Evolutionary conservation across 1,140 invertebrate genomes (phyloP).

Genomic region (Tyrophagus putrescentiae): DNA sequence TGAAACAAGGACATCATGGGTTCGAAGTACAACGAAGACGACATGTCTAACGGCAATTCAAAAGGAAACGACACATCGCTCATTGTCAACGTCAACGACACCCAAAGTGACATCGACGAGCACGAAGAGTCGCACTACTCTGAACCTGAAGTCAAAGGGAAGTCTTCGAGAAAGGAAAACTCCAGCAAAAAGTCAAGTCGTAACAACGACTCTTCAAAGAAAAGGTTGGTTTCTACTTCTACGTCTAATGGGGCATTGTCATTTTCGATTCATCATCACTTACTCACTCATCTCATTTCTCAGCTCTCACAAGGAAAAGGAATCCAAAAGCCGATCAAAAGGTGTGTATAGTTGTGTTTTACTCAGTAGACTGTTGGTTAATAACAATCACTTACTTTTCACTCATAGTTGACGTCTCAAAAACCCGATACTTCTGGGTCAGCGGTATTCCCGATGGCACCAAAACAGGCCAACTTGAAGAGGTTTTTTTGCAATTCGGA

Average conservation of each 20-base stretch:
- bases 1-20: conserved; percentile 13
- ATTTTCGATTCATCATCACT: neutral
- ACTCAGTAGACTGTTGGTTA: neutral
- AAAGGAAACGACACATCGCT: conserved; percentile 5
- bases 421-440: conserved; percentile 14
- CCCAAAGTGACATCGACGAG: neutral
- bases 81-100: conserved; percentile 5
- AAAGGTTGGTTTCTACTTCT: conserved; percentile 5
- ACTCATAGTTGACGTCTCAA: neutral
- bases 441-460: conserved; percentile 7
- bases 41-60: neutral
- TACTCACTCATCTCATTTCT: neutral
- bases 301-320: conserved; percentile 5
- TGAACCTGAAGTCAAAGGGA: neutral
- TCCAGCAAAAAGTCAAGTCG: neutral
- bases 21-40: neutral
- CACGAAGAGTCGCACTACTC: conserved; percentile 5
- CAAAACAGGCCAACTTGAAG: conserved; percentile 9
- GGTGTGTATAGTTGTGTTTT: neutral
- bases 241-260: neutral
- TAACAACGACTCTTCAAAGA: conserved; percentile 4
- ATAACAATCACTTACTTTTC: neutral
- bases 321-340: conserved; percentile 5
- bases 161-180: neutral
- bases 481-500: conserved; percentile 1